Percentiles rank a stretch among this genome's conserved stretches.
These are phyloP conservation scores for Heliothis subflexa DNA, from an alignment of 1,140 invertebrate genomes.

Conservation along the genomic window DNA sequence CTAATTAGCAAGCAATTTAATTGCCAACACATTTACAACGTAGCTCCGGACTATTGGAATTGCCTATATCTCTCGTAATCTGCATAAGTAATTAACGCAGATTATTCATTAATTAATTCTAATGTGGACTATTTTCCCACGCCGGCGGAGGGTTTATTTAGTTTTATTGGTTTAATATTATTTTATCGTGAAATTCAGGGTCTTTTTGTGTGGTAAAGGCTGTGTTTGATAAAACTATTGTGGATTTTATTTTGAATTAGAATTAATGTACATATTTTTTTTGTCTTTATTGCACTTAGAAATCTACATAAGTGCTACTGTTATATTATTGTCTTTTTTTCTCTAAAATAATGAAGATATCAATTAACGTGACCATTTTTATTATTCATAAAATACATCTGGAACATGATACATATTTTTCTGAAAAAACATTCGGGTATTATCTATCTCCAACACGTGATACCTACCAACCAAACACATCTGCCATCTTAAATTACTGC, in stretches of 20 bases:
- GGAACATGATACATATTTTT: background rate
- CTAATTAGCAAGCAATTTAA: constrained; percentile 30
- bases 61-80: constrained; percentile 14
- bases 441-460: background rate
- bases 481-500: constrained; percentile 33
- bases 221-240: too few relatives aligned
- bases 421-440: background rate
- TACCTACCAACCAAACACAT: constrained; percentile 4
- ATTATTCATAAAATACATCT: background rate
- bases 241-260: too few relatives aligned
- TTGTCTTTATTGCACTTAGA: too few relatives aligned
- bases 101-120: constrained; percentile 37
- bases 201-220: too few relatives aligned
- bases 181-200: background rate
- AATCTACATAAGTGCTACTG: too few relatives aligned
- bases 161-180: background rate
- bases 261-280: too few relatives aligned
- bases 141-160: background rate
- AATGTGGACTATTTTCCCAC: constrained; percentile 28
- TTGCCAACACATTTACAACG: constrained; percentile 25
- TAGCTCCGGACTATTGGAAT: constrained; percentile 23
- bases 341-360: too few relatives aligned
- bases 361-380: too few relatives aligned
- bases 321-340: too few relatives aligned
- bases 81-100: constrained; percentile 17